Percentiles rank a stretch among this genome's conserved stretches.
Conservation (phyloP, 2,888 invertebrate species). For the Limnephilus marmoratus region DNA sequence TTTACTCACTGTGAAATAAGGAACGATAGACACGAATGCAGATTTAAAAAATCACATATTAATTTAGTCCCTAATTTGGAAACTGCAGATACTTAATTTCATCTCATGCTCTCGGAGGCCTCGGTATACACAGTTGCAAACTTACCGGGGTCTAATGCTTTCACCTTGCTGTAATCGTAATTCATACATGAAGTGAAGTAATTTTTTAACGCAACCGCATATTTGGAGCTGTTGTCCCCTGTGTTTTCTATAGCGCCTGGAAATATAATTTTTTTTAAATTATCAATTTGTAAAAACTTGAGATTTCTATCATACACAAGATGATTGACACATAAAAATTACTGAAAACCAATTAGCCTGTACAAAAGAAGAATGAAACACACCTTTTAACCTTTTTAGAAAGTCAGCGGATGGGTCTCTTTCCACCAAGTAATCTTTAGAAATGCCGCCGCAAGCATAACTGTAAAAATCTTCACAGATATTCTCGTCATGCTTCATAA, state of each 20-base stretch:
- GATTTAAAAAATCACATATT: background rate
- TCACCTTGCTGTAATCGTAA: slow-evolving; percentile 29
- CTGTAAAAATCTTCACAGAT: slow-evolving; percentile 57
- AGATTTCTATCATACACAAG: background rate
- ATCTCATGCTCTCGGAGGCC: background rate
- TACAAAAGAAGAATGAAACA: background rate
- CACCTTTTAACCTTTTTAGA: slow-evolving; percentile 51
- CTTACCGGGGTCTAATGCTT: slow-evolving; percentile 15
- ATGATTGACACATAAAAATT: background rate
- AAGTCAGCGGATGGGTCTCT: slow-evolving; percentile 46
- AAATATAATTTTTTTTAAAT: background rate
- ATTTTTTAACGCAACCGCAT: slow-evolving; percentile 32
- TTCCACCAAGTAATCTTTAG: slow-evolving; percentile 46
- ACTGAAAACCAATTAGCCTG: background rate
- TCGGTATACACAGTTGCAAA: background rate
- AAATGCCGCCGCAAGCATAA: slow-evolving; percentile 55
- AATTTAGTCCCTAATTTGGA: background rate
- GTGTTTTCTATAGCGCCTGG: background rate
- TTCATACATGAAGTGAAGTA: slow-evolving; percentile 50
- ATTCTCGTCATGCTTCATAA: slow-evolving; percentile 35
- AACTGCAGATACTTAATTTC: background rate
- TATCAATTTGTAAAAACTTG: background rate
- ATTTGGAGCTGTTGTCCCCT: slow-evolving; percentile 23
- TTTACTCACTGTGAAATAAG: background rate
- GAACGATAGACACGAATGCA: background rate